Percentiles rank a stretch among this genome's conserved stretches.
phyloP scores from a whole-genome alignment of 1,140 invertebrate genomes.

The Eumeta japonica region DNA sequence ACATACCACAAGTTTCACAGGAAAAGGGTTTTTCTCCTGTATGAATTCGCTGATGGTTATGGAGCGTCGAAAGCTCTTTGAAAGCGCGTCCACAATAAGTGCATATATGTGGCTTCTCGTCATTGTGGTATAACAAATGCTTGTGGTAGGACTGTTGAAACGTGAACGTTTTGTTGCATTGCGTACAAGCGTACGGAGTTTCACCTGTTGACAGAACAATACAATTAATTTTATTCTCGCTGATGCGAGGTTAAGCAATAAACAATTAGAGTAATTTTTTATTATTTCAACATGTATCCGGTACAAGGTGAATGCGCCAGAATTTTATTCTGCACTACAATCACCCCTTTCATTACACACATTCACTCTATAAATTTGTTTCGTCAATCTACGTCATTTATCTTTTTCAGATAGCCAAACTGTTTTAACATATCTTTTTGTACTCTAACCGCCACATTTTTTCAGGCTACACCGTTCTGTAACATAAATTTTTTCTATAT shows the following conservation, averaged over 20 bases:
- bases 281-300: too few species aligned
- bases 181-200: conserved; percentile 81
- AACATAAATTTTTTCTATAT: too few species aligned
- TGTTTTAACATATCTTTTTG: too few species aligned
- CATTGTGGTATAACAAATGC: conserved; percentile 81
- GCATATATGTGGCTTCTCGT: conserved; percentile 82
- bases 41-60: conserved; percentile 85
- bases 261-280: too few species aligned
- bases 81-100: conserved; percentile 78
- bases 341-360: too few species aligned
- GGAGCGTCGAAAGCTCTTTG: conserved; percentile 84
- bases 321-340: background rate
- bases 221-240: conserved; percentile 24
- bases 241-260: too few species aligned
- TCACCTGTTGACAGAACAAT: too few species aligned
- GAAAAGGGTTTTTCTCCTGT: conserved; percentile 90
- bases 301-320: conserved; percentile 1
- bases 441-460: too few species aligned
- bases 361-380: too few species aligned
- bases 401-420: too few species aligned
- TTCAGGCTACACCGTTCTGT: too few species aligned
- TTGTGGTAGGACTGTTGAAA: conserved; percentile 91
- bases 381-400: too few species aligned
- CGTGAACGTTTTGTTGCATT: conserved; percentile 86
- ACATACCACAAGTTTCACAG: conserved; percentile 84